A percentile compares a stretch with the other conserved stretches of the same genome.
Conservation (phyloP, 2,888 invertebrate species). For the Hydraecia micacea region DNA sequence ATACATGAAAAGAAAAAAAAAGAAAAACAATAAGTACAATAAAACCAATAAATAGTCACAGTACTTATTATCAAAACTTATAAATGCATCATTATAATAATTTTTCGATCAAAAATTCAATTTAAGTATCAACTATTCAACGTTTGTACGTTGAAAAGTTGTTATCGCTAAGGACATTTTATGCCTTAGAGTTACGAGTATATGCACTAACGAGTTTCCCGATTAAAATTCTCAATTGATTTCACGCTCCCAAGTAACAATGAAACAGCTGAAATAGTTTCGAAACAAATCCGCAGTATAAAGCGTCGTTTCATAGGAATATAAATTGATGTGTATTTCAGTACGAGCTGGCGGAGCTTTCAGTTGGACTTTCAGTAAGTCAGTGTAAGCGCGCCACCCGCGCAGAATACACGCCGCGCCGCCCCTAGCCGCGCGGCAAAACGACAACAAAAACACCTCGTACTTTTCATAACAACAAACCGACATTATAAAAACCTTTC, state of each 20-base stretch:
- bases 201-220: constrained; percentile 8
- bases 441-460: constrained; percentile 50
- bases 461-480: constrained; percentile 56
- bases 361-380: constrained; percentile 54
- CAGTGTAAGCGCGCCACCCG: constrained; percentile 67
- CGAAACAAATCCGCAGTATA: constrained; percentile 48
- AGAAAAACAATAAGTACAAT: no score
- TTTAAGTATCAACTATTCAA: background rate
- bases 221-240: constrained; percentile 33
- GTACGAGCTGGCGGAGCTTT: constrained; percentile 58
- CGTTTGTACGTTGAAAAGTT: no score
- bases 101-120: no score
- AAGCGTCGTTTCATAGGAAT: constrained; percentile 50
- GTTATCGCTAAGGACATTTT: background rate
- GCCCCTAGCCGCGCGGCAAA: constrained; percentile 46
- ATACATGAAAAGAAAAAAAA: no score
- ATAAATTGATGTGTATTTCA: constrained; percentile 64
- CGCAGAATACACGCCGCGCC: constrained; percentile 65
- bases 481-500: constrained; percentile 21
- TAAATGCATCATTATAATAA: no score
- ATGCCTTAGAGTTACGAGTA: no score
- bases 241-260: constrained; percentile 16
- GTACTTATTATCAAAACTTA: no score
- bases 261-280: constrained; percentile 41
- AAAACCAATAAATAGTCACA: no score